phyloP scores from a whole-genome alignment of 2,113 vertebrate species.

The Eurypyga helias region DNA sequence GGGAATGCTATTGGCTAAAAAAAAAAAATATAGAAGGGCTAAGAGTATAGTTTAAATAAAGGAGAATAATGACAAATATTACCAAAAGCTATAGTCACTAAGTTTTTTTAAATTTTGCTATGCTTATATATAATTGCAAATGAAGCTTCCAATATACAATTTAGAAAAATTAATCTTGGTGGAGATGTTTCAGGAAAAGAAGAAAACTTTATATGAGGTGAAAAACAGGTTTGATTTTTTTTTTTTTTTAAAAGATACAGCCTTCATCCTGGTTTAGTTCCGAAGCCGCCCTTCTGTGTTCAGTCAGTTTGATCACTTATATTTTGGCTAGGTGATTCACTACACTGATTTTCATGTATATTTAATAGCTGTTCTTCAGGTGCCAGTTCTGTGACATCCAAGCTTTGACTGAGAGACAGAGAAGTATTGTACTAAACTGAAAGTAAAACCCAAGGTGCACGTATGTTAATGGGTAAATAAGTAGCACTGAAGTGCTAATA shows the following conservation, averaged over 20 bases:
- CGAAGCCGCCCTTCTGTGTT: not conserved
- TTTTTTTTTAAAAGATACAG: not conserved
- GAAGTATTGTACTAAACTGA: not conserved
- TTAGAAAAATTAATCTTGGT: not conserved
- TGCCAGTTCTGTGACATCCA: not conserved
- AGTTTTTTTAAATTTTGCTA: not conserved
- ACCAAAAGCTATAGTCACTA: not conserved
- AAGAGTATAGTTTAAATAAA: not conserved
- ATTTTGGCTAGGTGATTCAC: not conserved
- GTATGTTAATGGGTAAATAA: not conserved
- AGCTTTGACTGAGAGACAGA: not conserved
- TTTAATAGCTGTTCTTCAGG: not conserved
- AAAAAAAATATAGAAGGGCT: not conserved
- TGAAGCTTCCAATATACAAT: not conserved
- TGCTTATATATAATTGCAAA: not conserved
- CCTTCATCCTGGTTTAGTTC: not conserved
- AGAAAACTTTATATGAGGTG: not conserved
- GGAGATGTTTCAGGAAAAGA: not conserved
- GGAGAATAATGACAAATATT: not conserved
- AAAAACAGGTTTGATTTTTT: not conserved
- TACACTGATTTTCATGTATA: not conserved
- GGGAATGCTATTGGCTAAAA: not conserved
- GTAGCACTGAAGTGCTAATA: not conserved
- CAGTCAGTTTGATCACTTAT: not conserved
- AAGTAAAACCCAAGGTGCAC: not conserved